Base-by-base conservation (phyloP, 1,140 invertebrate genomes). In the Drosophila grimshawi region DNA sequence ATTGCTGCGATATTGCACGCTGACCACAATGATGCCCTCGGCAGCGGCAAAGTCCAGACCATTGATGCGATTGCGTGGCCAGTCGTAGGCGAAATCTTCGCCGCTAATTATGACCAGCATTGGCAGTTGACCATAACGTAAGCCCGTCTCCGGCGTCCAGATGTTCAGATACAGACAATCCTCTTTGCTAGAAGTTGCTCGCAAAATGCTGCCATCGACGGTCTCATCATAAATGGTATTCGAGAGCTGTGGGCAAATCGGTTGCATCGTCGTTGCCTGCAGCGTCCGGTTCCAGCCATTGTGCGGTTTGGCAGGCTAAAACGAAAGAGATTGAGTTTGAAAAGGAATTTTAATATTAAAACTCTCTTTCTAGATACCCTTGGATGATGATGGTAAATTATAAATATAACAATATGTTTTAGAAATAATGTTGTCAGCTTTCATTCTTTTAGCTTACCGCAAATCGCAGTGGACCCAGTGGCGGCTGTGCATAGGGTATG, bases 401-500 rank as follows among this genome's bases (percentile, higher is more conserved):
- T 19, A 1, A 19, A 19, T 0, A 19, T 19, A 19, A 19, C 1
- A 19, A 19, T 19, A 1, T 19, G 0, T 19, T 19, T 19, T 1
- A 19, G 2, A 19, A 19, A 19, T 19, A 19, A 19, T 19, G 19
- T 19, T 19, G 19, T 19, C 19, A 19, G 19, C 19, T 19, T 19
- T 19, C 19, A 1, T 19, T 19, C 19, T 19, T 19, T 1, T 2
- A 57, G 78, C 89, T 86, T 81, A 93, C 93, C 46, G 92, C 85
- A 91, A 96, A 96, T 53, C 96, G 86, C 3, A 96, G 92, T 32
- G 93, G 85, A 1, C 94, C 95, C 5, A 94, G 83, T 0, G 95
- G 95, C 7, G 95, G 92, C 41, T 94, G 93, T 0, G 95, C 95
- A 90, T 96, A 96, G 0, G 95, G 95, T 67, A 96, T 93, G 3